Evolutionary conservation across 2,888 invertebrate species (phyloP).

Genomic region (Colletes collaris): DNA sequence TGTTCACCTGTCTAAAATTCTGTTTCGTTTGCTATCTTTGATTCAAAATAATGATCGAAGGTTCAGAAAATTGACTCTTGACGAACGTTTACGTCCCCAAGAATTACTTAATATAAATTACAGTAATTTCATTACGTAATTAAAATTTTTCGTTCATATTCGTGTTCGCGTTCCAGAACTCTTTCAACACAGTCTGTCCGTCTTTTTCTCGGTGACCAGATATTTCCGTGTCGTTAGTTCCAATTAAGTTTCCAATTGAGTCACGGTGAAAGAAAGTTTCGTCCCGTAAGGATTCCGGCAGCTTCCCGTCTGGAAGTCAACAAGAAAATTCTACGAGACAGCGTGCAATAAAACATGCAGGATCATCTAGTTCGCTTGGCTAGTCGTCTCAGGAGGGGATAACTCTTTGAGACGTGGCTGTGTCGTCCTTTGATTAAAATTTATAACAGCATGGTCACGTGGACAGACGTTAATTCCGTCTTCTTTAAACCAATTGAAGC

Average conservation of each 20-base stretch:
- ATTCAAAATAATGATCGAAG: too few relatives aligned
- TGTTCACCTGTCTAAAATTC: too few relatives aligned
- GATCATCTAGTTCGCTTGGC: conserved; percentile 15
- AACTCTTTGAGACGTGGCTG: background rate
- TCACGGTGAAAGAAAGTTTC: conserved; percentile 7
- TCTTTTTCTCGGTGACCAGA: conserved; percentile 15
- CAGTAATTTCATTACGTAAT: conserved; percentile 2
- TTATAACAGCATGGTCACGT: background rate
- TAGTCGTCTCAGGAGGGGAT: background rate
- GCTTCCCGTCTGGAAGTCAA: conserved; percentile 19
- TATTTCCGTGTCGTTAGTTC: conserved; percentile 43
- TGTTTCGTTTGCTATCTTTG: too few relatives aligned
- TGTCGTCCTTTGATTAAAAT: conserved; percentile 28
- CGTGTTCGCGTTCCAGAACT: background rate
- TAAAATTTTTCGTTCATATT: background rate
- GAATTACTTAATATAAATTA: too few relatives aligned
- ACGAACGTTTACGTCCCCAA: too few relatives aligned
- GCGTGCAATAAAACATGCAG: conserved; percentile 33
- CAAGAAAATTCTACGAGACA: conserved; percentile 31
- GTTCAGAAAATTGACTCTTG: too few relatives aligned
- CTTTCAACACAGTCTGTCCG: conserved; percentile 1
- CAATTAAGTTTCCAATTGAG: conserved; percentile 46
- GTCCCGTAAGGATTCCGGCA: conserved; percentile 14
- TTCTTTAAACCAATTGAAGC: too few relatives aligned
- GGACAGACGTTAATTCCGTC: too few relatives aligned